Evolutionary conservation across 2,888 invertebrate species (phyloP).

Genomic region (Drosophila barbarae): DNA sequence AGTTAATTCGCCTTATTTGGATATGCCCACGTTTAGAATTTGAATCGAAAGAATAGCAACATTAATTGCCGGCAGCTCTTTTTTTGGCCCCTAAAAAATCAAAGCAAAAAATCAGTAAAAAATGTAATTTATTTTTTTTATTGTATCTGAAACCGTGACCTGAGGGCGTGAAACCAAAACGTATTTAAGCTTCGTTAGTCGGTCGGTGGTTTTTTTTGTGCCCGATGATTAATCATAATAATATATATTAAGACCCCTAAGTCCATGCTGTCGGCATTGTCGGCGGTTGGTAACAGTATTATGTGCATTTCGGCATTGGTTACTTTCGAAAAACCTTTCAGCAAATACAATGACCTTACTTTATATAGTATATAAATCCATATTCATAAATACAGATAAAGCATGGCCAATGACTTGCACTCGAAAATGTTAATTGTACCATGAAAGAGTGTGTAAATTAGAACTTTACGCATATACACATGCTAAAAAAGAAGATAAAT

Average conservation of each 20-base stretch:
- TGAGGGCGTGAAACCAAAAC: conserved; percentile 40
- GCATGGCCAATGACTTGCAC: conserved; percentile 52
- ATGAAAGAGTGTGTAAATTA: conserved; percentile 37
- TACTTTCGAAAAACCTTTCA: conserved; percentile 39
- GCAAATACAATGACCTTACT: conserved; percentile 54
- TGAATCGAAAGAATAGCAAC: conserved; percentile 2
- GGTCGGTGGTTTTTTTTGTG: conserved; percentile 7
- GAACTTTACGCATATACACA: conserved; percentile 22
- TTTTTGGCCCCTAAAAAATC: conserved; percentile 13
- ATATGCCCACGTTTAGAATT: conserved; percentile 28
- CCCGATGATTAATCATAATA: conserved; percentile 47
- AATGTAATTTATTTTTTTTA: conserved; percentile 8
- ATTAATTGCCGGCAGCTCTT: conserved; percentile 31
- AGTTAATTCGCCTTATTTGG: conserved; percentile 25
- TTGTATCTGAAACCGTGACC: conserved; percentile 29
- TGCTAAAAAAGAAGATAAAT: conserved; percentile 14
- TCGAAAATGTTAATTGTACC: conserved; percentile 58
- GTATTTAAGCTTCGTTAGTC: conserved; percentile 26
- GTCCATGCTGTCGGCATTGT: conserved; percentile 25
- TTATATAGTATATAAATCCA: conserved; percentile 25
- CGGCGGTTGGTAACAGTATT: conserved; percentile 38
- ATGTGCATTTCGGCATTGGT: conserved; percentile 41
- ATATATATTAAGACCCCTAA: conserved; percentile 41
- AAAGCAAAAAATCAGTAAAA: conserved; percentile 23
- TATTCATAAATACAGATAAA: conserved; percentile 43